Evolutionary conservation across 2,113 vertebrate genomes (phyloP).

Genomic region (Balaenoptera acutorostrata): DNA sequence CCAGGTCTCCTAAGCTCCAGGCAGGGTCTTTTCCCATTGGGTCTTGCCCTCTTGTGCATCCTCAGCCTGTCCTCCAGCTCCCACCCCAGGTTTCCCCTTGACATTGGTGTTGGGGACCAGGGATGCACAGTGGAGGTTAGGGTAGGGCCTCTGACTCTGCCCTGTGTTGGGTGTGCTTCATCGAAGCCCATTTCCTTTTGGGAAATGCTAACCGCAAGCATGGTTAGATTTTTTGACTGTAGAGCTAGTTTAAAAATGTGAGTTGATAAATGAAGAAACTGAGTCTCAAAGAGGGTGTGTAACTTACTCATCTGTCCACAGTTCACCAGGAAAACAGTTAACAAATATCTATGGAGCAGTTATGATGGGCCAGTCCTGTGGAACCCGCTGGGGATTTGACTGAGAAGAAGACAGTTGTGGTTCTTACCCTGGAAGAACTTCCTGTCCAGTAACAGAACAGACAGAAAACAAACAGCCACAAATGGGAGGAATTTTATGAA

Average conservation of each 20-base stretch:
- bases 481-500: neutral
- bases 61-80: neutral
- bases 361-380: neutral
- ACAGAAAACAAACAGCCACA: neutral
- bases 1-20: neutral
- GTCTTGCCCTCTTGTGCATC: neutral
- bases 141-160: neutral
- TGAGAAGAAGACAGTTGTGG: neutral
- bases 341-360: neutral
- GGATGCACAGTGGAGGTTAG: neutral
- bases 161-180: neutral
- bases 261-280: conserved; percentile 10
- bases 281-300: neutral
- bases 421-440: conserved; percentile 3
- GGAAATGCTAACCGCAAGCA: neutral
- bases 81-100: neutral
- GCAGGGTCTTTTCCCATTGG: neutral
- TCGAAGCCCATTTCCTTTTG: neutral
- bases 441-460: neutral
- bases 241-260: neutral
- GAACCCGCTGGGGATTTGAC: neutral
- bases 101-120: neutral
- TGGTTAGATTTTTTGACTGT: neutral
- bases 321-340: neutral
- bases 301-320: neutral